Evolutionary conservation across 1,140 invertebrate species (phyloP).

Genomic region (Trachymyrmex septentrionalis): DNA sequence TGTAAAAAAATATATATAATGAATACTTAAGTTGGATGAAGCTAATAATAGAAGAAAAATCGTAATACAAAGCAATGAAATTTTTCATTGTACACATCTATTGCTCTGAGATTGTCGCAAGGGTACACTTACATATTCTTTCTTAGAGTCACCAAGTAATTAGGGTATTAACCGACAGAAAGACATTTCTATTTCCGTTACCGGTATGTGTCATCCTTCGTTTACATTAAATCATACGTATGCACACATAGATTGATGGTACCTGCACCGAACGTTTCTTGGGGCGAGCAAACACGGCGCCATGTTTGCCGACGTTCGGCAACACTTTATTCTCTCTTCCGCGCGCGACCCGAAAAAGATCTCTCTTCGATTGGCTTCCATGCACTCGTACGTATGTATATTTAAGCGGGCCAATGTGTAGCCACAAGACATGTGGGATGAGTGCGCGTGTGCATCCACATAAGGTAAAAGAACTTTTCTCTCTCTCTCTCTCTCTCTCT

Average conservation of each 20-base stretch:
- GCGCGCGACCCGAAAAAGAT: constrained; percentile 55
- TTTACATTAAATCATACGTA: constrained; percentile 17
- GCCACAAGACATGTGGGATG: constrained; percentile 48
- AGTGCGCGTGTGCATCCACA: constrained; percentile 53
- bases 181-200: constrained; percentile 23
- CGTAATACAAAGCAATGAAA: background rate
- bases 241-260: constrained; percentile 18
- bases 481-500: background rate
- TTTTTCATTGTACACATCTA: background rate
- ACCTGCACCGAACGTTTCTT: constrained; percentile 11
- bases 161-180: constrained; percentile 1
- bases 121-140: no score
- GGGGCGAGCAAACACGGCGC: constrained; percentile 30
- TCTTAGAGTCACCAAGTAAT: background rate
- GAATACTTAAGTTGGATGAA: background rate
- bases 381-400: constrained; percentile 65
- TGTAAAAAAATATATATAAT: background rate
- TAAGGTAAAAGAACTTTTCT: constrained; percentile 43
- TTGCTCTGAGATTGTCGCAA: background rate
- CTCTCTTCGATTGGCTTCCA: constrained; percentile 67
- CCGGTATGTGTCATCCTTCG: constrained; percentile 24
- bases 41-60: background rate
- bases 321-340: constrained; percentile 72
- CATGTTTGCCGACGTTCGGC: constrained; percentile 73
- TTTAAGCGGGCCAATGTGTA: constrained; percentile 50